Percentiles rank a stretch among this genome's conserved stretches.
These are phyloP conservation scores for Opisthocomus hoazin DNA, from an alignment of 2,113 vertebrate species.

Conservation along the genomic window DNA sequence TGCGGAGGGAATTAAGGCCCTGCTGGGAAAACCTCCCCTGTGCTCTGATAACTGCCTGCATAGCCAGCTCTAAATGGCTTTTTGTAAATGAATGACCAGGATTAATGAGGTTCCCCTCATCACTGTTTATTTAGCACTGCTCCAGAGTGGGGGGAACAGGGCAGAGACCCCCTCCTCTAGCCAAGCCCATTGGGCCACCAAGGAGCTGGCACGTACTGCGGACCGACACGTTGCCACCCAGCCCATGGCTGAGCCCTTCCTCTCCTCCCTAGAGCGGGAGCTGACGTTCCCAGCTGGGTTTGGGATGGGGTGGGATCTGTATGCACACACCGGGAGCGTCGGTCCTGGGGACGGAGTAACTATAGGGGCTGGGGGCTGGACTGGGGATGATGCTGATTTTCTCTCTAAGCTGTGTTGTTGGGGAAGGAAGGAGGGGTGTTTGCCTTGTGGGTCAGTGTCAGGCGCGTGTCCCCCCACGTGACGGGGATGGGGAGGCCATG, in stretches of 20 bases:
- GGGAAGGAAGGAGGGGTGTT: constrained; percentile 12
- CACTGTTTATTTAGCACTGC: neutral
- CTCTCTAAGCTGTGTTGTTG: neutral
- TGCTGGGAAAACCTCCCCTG: constrained; percentile 35
- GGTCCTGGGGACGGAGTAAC: neutral
- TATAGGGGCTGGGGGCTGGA: neutral
- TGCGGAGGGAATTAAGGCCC: constrained; percentile 25
- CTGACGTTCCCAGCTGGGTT: neutral
- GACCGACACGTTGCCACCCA: neutral
- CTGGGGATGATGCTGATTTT: neutral
- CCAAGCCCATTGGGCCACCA: neutral
- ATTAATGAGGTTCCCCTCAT: neutral
- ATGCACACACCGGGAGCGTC: rapidly evolving
- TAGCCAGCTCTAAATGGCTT: constrained; percentile 2
- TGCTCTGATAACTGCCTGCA: constrained; percentile 8
- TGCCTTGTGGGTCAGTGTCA: neutral
- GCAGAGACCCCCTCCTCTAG: neutral
- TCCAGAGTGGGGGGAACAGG: neutral
- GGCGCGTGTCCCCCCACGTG: neutral
- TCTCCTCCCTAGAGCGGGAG: neutral
- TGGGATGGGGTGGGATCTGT: neutral
- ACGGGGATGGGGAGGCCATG: neutral
- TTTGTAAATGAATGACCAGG: constrained; percentile 27
- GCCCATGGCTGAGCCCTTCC: neutral
- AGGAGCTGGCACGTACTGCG: neutral